Conservation (phyloP, 35 echinoderm and acorn worm species). For the Lytechinus pictus region DNA sequence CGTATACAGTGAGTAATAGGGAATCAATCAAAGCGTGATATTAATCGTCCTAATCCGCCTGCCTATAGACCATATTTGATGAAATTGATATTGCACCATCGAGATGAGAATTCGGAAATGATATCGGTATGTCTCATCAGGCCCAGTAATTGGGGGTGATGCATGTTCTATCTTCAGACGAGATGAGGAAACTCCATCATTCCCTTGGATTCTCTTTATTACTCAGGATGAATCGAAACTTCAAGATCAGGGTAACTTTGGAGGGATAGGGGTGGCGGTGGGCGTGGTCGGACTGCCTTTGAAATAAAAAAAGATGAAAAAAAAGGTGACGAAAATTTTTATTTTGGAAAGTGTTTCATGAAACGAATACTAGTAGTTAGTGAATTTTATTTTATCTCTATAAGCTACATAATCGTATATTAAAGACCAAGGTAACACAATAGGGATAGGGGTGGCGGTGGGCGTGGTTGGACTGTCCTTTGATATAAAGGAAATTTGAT, state of each 20-base stretch:
- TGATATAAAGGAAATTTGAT: background rate
- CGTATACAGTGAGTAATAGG: background rate
- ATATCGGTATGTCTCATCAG: background rate
- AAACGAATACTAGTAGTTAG: too few species aligned
- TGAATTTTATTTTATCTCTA: too few species aligned
- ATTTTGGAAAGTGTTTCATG: too few species aligned
- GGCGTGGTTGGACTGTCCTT: too few species aligned
- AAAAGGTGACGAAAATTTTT: too few species aligned
- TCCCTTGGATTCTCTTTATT: background rate
- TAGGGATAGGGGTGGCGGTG: too few species aligned
- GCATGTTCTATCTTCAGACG: background rate
- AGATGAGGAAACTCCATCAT: background rate
- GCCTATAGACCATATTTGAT: background rate
- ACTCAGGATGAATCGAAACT: background rate
- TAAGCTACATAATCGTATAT: too few species aligned
- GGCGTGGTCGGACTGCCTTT: too few species aligned
- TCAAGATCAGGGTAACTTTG: too few species aligned
- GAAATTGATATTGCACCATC: slow-evolving; percentile 12
- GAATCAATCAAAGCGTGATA: background rate
- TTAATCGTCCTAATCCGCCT: background rate
- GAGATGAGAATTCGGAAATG: background rate
- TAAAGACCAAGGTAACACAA: background rate
- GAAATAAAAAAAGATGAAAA: too few species aligned
- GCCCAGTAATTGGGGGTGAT: background rate
- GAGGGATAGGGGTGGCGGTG: too few species aligned